phyloP scores from a whole-genome alignment of 2,888 invertebrate genomes.

The Agrochola lychnidis region DNA sequence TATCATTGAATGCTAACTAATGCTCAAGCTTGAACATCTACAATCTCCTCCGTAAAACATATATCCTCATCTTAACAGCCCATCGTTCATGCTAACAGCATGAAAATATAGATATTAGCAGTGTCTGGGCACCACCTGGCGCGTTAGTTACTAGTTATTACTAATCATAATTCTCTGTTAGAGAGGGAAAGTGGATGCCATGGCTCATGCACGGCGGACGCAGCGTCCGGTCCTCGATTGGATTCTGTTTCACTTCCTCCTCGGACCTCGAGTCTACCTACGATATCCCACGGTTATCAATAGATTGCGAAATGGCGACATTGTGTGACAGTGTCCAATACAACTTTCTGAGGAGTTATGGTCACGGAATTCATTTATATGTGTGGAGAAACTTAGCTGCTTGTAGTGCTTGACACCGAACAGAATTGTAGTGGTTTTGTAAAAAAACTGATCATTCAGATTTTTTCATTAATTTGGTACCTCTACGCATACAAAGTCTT shows the following conservation, averaged over 20 bases:
- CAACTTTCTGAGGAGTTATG: conserved; percentile 61
- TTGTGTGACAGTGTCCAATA: conserved; percentile 47
- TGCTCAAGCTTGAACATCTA: not conserved
- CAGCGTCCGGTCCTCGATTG: conserved; percentile 62
- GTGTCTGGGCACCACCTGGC: conserved; percentile 33
- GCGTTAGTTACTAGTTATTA: conserved; percentile 44
- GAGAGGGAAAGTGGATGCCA: conserved; percentile 70
- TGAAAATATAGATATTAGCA: conserved; percentile 41
- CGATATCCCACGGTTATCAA: conserved; percentile 73
- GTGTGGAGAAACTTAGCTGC: conserved; percentile 42
- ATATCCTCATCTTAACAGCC: not conserved
- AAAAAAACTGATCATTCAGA: not conserved
- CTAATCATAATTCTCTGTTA: conserved; percentile 51
- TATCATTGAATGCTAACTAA: not conserved
- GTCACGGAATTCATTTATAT: conserved; percentile 44
- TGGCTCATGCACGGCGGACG: conserved; percentile 62
- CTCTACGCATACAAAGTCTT: not conserved
- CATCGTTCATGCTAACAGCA: conserved; percentile 17
- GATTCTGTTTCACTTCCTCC: conserved; percentile 73
- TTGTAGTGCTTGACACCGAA: not conserved
- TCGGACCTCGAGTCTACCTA: conserved; percentile 19
- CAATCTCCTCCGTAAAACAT: conserved; percentile 5
- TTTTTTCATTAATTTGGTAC: not conserved
- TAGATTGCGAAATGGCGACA: conserved; percentile 56
- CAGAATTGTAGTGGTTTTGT: not conserved